A percentile compares a stretch with the other conserved stretches of the same genome.
These are phyloP conservation scores for Leucania comma DNA, from an alignment of 2,888 invertebrate species.

Conservation along the genomic window DNA sequence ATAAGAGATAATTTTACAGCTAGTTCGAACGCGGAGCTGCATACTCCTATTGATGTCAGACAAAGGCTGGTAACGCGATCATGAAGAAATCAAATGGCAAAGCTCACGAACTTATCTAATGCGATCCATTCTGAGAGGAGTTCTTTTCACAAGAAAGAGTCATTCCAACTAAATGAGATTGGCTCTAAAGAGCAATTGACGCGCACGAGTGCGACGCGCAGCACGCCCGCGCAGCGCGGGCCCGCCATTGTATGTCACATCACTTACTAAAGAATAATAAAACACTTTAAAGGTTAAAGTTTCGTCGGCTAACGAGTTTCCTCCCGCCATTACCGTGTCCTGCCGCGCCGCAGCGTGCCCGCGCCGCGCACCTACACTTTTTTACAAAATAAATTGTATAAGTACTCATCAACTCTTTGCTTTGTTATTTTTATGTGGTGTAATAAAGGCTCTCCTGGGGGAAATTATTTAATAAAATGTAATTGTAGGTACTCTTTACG, in stretches of 20 bases:
- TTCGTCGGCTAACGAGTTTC: slow-evolving; percentile 65
- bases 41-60: slow-evolving; percentile 64
- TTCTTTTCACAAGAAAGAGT: slow-evolving; percentile 53
- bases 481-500: slow-evolving; percentile 5
- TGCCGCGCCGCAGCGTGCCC: not conserved
- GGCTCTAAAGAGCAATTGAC: slow-evolving; percentile 36
- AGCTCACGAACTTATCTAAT: slow-evolving; percentile 57
- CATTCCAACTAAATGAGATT: slow-evolving; percentile 44
- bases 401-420: slow-evolving; percentile 48
- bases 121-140: slow-evolving; percentile 56
- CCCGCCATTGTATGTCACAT: slow-evolving; percentile 44
- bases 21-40: slow-evolving; percentile 44
- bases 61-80: slow-evolving; percentile 67
- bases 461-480: slow-evolving; percentile 47
- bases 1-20: slow-evolving; percentile 60
- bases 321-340: slow-evolving; percentile 43
- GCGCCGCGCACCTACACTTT: slow-evolving; percentile 38
- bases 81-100: slow-evolving; percentile 47
- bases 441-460: slow-evolving; percentile 40
- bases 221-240: not conserved
- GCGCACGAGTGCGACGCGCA: slow-evolving; percentile 6
- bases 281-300: slow-evolving; percentile 67
- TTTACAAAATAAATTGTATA: slow-evolving; percentile 57
- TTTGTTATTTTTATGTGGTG: slow-evolving; percentile 52
- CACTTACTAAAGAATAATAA: slow-evolving; percentile 63